Evolutionary conservation across 2,888 invertebrate species (phyloP), one percentile per base, ranked within the genome.

Genomic region (Oligia latruncula): DNA sequence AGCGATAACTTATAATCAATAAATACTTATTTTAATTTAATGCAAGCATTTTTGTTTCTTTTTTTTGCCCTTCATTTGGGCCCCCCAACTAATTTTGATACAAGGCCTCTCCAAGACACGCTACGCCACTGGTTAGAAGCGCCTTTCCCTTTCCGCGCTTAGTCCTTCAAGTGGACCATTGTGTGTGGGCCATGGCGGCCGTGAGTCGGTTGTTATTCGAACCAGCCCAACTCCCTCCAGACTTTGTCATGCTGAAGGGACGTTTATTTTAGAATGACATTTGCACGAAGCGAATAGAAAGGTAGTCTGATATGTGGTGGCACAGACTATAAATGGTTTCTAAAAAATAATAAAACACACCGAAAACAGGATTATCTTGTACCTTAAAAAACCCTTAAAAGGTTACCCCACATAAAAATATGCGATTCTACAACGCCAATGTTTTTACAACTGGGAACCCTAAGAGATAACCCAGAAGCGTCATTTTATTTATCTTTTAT

Each of bases 401-500:
- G 60, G 46, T 68, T 49, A 60, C 15, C 62, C 40, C 35, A 35
- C 46, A 78, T 74, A 77, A 83, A 86, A 86, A 68, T 71, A 67
- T 88, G 72, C 70, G 78, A 87, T 80, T 72, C 29, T 64, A 78
- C 75, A 77, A 58, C 71, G 40, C 58, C 70, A 65, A 87, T 87
- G 80, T 87, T 82, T 84, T 84, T 78, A 77, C 72, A 68, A 75
- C 73, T 29, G 13, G 55, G 43, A 68, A 55, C 78, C 74, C 64
- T 77, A 52, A 77, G 35, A 78, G 85, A 82, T 87, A 82, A 78
- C 77, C 43, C 74, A 62, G 64, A 52, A 71, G 71, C 62, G 75
- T 64, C 83, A n/a, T 79, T 88, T 78, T 80, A 82, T 83, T 88
- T 87, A 82, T 83, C 72, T 81, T 77, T 72, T 78, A 83, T 74